Conservation (phyloP, 1,140 invertebrate species). For the Idris sp. region DNA sequence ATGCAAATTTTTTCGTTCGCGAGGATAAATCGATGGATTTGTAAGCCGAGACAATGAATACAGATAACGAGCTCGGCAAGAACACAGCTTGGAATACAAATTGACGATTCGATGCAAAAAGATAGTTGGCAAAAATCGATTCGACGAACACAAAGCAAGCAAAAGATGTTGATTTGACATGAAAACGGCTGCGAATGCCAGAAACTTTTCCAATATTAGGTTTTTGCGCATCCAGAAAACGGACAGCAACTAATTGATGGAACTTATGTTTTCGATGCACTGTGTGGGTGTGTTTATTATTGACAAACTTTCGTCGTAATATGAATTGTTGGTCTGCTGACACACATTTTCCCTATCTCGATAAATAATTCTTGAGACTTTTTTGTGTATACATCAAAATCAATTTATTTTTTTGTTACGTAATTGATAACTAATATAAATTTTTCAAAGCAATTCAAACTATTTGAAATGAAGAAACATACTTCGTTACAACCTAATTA, state of each 20-base stretch:
- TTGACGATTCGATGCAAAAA: constrained; percentile 54
- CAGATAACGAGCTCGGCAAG: constrained; percentile 55
- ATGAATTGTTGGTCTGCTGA: too few relatives aligned
- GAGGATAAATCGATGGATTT: constrained; percentile 55
- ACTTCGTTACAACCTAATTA: too few relatives aligned
- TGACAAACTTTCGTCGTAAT: constrained; percentile 38
- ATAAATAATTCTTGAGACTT: too few relatives aligned
- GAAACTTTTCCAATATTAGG: constrained; percentile 62
- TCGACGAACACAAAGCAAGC: constrained; percentile 36
- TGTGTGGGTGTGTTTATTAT: constrained; percentile 41
- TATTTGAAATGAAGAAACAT: too few relatives aligned
- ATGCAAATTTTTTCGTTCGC: constrained; percentile 43
- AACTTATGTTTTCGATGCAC: constrained; percentile 2
- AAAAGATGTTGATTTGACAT: constrained; percentile 28
- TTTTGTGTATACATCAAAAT: too few relatives aligned
- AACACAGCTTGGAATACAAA: constrained; percentile 61
- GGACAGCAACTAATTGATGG: constrained; percentile 37
- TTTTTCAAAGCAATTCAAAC: too few relatives aligned
- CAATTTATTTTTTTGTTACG: too few relatives aligned
- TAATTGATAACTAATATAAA: too few relatives aligned
- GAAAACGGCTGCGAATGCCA: constrained; percentile 42
- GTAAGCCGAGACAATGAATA: constrained; percentile 63
- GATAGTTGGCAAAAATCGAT: constrained; percentile 58
- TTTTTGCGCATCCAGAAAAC: constrained; percentile 26
- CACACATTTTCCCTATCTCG: too few relatives aligned